phyloP scores from a whole-genome alignment of 2,113 vertebrate species.

The Myrmecobius fasciatus region DNA sequence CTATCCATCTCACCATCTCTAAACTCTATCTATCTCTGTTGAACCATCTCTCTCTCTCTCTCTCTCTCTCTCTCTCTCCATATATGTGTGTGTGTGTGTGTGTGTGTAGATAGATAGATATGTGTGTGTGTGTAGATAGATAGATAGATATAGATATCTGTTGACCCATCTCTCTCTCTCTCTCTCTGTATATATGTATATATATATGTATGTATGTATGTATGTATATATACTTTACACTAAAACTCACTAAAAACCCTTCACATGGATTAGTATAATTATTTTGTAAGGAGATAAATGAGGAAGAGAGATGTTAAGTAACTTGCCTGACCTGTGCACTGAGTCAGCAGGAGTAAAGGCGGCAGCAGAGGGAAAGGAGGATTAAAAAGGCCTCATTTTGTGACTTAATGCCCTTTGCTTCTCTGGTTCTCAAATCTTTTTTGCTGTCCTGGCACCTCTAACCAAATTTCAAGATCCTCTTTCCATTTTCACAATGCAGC shows the following conservation, averaged over 20 bases:
- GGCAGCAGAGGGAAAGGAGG: no score
- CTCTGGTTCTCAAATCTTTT: neutral
- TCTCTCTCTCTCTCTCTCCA: no score
- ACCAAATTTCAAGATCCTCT: slow-evolving; percentile 28
- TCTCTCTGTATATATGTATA: no score
- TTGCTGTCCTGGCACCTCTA: neutral
- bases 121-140: no score
- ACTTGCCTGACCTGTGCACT: slow-evolving; percentile 24
- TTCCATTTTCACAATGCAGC: slow-evolving; percentile 48
- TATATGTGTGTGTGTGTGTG: no score
- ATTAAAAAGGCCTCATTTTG: neutral
- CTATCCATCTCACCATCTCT: no score
- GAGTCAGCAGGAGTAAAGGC: slow-evolving; percentile 54
- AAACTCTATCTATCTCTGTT: no score
- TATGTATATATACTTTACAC: no score
- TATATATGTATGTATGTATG: no score
- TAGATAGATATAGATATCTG: no score
- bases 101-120: no score
- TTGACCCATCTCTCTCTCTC: neutral
- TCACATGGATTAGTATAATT: neutral
- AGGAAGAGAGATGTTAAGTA: slow-evolving; percentile 59
- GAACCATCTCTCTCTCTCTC: neutral
- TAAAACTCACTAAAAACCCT: neutral
- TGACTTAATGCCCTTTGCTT: neutral
- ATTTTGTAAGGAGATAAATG: slow-evolving; percentile 43